A percentile compares a stretch with the other conserved stretches of the same genome.
phyloP scores from a whole-genome alignment of 1,140 invertebrate species.

The Drosophila ironensis region DNA sequence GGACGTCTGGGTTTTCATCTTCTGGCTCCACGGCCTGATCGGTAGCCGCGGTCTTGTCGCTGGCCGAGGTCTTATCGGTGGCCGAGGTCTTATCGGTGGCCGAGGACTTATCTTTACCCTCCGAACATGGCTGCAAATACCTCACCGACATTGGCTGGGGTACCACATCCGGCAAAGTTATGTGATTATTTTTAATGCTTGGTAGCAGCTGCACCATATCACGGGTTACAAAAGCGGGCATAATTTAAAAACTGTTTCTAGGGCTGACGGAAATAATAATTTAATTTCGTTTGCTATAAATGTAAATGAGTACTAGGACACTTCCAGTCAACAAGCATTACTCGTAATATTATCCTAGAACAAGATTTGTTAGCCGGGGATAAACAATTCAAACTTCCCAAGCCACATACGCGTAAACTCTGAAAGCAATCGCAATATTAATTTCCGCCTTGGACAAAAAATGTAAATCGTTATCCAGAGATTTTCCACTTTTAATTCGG shows the following conservation, averaged over 20 bases:
- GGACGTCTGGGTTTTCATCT: too few relatives aligned
- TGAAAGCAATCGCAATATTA: background rate
- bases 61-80: too few relatives aligned
- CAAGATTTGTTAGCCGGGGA: too few relatives aligned
- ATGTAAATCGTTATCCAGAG: background rate
- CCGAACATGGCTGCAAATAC: too few relatives aligned
- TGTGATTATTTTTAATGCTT: background rate
- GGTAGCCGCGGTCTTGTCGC: too few relatives aligned
- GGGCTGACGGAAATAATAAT: background rate
- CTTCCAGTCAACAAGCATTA: too few relatives aligned
- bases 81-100: too few relatives aligned
- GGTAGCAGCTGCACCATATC: conserved; percentile 45
- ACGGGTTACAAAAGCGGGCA: conserved; percentile 27
- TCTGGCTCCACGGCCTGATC: too few relatives aligned
- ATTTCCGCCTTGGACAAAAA: background rate
- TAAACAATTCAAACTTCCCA: too few relatives aligned
- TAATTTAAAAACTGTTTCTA: background rate
- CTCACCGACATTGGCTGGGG: background rate
- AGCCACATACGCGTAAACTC: background rate
- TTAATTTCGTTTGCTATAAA: background rate
- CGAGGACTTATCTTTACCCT: too few relatives aligned
- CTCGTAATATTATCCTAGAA: too few relatives aligned
- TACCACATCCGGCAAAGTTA: conserved; percentile 16
- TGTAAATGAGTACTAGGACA: background rate
- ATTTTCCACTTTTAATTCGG: background rate